These are phyloP conservation scores for Steatornis caripensis DNA, from an alignment of 2,113 vertebrate species.

Conservation along the genomic window DNA sequence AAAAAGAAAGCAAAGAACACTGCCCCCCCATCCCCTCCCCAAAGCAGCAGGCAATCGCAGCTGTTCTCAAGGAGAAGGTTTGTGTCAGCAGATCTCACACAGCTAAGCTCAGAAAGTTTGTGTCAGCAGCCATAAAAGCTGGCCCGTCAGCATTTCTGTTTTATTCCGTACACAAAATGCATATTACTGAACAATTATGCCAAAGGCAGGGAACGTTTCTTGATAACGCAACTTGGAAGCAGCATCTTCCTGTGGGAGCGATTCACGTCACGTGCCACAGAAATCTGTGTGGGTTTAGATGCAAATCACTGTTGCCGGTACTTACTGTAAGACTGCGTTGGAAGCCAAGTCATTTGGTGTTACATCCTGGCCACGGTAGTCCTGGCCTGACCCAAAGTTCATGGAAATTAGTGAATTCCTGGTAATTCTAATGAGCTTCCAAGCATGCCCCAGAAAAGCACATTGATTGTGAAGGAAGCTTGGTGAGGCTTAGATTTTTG, in stretches of 20 bases:
- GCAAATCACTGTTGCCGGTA: neutral
- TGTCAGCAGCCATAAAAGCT: conserved; percentile 64
- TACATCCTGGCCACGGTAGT: neutral
- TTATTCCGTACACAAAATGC: conserved; percentile 33
- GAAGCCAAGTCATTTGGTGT: neutral
- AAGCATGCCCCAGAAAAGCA: neutral
- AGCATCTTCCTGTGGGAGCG: conserved; percentile 26
- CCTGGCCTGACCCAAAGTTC: neutral
- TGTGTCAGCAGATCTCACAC: conserved; percentile 58
- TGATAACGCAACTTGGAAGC: conserved; percentile 36
- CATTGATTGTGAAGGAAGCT: neutral
- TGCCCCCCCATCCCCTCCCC: neutral
- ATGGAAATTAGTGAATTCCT: neutral
- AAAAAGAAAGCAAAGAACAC: neutral
- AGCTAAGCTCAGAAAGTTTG: conserved; percentile 35
- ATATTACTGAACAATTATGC: conserved; percentile 63
- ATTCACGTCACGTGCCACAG: neutral
- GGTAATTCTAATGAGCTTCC: neutral
- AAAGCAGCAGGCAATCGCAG: conserved; percentile 37
- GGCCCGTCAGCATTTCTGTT: conserved; percentile 67
- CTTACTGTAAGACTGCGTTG: neutral
- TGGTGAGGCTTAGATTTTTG: neutral
- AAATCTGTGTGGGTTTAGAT: neutral
- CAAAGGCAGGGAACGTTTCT: conserved; percentile 32
- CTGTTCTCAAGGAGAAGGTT: conserved; percentile 61